Conservation (phyloP, 2,888 invertebrate genomes). For the Amblyjoppa fuscipennis region DNA sequence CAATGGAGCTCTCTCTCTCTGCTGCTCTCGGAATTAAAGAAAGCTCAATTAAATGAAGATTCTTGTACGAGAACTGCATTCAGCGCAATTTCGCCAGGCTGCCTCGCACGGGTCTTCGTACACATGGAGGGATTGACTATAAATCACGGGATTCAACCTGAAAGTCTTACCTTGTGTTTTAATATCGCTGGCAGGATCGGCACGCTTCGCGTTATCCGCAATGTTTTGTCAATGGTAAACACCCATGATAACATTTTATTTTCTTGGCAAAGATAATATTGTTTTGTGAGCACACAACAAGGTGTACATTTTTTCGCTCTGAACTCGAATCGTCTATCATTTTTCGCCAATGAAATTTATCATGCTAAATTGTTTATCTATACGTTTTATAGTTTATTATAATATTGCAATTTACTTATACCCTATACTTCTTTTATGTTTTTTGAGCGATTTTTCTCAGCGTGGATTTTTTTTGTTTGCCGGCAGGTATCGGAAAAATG, state of each 20-base stretch:
- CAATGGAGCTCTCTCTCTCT: slow-evolving; percentile 26
- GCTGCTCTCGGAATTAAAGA: slow-evolving; percentile 32
- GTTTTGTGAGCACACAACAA: no score
- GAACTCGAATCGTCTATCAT: no score
- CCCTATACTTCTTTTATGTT: no score
- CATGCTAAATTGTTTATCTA: not conserved
- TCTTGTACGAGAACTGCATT: slow-evolving; percentile 16
- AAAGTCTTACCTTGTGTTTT: slow-evolving; percentile 1
- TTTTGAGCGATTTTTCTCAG: not conserved
- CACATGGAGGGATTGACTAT: not conserved
- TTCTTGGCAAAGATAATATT: no score
- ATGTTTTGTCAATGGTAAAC: no score
- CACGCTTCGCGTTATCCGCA: not conserved
- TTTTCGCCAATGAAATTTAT: not conserved
- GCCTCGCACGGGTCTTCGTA: slow-evolving; percentile 34
- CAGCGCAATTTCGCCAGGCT: slow-evolving; percentile 13
- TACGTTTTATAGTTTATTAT: no score
- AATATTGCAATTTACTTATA: no score
- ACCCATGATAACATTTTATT: no score
- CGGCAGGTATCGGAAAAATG: not conserved
- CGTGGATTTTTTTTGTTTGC: not conserved
- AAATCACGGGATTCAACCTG: not conserved
- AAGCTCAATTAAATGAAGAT: slow-evolving; percentile 53
- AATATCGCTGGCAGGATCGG: not conserved
- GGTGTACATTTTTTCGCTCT: no score